Evolutionary conservation across 1,140 invertebrate species (phyloP), one percentile per base, ranked within the genome.

Genomic region (Lepidurus arcticus): DNA sequence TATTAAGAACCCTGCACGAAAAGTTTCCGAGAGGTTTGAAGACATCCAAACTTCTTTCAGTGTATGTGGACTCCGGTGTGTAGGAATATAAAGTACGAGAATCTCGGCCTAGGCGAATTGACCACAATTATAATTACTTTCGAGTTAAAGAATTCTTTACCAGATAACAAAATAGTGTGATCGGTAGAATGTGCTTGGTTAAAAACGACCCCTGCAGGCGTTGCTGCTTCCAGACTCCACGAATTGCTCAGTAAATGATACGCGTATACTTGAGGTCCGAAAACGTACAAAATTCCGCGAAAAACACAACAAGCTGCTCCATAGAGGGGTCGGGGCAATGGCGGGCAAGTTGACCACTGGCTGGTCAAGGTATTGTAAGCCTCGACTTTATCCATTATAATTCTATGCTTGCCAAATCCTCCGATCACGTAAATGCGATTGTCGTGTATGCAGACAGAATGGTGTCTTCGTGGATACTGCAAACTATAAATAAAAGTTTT

Each of bases 371-470:
- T 74, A 74, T 83, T 79, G 75, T 83, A 83, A 45, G 77, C 80
- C 5, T 81, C 80, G 26, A 84, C 81, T 44, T 77, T 73, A 75
- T 81, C 78, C 24, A 81, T 75, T 34, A 83, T 80, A 26, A 84
- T 82, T 74, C 83, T 79, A 75, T 81, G 80, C 44, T 79, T 79
- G n/a, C 83, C 82, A 78, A 83, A 81, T 2, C 83, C 83, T 11
- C 83, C 83, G 65, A 84, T 83, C 1, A 84, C 75, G 53, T 82
- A 83, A 16, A 84, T 81, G 73, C 81, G 65, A 76, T 83, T 79
- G 16, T 80, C 81, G 10, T 82, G 24, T 24, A 79, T 78, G 43
- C 81, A 81, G 10, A 82, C 77, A 13, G 82, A 81, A 47, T 84
- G 83, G 73, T 84, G 82, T 53, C 83, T 75, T 75, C 82, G 73